Conservation (phyloP, 2,888 invertebrate species). For the Ditula angustiorana region DNA sequence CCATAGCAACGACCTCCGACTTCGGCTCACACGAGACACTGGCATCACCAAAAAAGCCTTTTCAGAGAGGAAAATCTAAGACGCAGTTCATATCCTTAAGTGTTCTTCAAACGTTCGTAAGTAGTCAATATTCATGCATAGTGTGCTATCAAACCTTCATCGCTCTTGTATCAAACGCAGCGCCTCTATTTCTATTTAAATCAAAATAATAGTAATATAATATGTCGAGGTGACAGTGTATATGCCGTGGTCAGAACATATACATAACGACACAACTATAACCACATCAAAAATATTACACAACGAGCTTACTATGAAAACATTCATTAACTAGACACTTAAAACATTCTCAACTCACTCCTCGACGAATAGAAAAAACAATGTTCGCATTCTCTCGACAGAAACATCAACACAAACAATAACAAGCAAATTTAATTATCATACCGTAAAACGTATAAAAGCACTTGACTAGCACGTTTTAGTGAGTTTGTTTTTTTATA, state of each 20-base stretch:
- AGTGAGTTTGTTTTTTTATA: conserved; percentile 57
- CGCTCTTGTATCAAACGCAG: conserved; percentile 20
- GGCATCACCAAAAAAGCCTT: background rate
- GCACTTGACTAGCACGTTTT: conserved; percentile 81
- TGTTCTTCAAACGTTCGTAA: conserved; percentile 20
- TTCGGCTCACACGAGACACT: background rate
- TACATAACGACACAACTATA: conserved; percentile 25
- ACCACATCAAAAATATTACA: conserved; percentile 36
- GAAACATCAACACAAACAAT: conserved; percentile 55
- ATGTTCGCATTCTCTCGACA: conserved; percentile 62
- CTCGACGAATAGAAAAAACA: conserved; percentile 54
- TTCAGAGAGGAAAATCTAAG: conserved; percentile 25
- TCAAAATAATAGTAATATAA: conserved; percentile 13
- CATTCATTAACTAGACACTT: conserved; percentile 45
- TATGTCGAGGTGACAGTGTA: conserved; percentile 30
- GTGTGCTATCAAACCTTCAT: conserved; percentile 24
- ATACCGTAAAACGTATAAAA: conserved; percentile 72
- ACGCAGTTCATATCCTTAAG: conserved; percentile 9
- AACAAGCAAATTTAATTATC: conserved; percentile 85
- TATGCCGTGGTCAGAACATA: conserved; percentile 29
- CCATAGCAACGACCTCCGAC: conserved; percentile 4
- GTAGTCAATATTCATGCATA: conserved; percentile 30
- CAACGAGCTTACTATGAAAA: conserved; percentile 42
- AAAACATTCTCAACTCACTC: conserved; percentile 52
- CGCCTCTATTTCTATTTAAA: conserved; percentile 19